Base-by-base conservation (phyloP, 2,888 invertebrate genomes). In the Drosophila formosana region DNA sequence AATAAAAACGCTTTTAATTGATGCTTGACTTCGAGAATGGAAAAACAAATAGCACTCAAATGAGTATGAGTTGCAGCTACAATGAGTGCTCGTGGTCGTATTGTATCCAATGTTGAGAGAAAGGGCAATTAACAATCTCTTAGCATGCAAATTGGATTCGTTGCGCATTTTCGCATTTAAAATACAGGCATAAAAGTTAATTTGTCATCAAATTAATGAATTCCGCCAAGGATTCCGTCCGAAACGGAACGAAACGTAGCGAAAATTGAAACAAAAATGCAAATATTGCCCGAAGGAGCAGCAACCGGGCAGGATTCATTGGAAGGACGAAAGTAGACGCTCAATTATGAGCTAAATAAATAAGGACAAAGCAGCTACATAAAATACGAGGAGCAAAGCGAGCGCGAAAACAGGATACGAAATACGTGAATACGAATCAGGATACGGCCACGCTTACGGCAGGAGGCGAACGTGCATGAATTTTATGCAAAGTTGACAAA, bases 401-500 rank as follows among this genome's bases (percentile, higher is more conserved):
- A 62, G 62, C 55, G 55, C 46, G 13, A 60, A 70, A 67, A 39
- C 39, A 57, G 61, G 67, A 61, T 41, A 30, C 45, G 49, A 11
- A 53, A 43, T 28, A 53, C 53, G 41, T 53, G 55, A 45, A 56
- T 25, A 58, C 7, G 62, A 18, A 41, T 51, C 9, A 41, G 37
- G 43, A 66, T 34, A 32, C 43, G 25, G 43, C 11, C 30, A 37
- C 45, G 37, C 32, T 56, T 13, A 41, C n/a, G 43, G 30, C 32
- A 51, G 23, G 28, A n/a, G 43, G 63, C 57, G 67, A 58, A 80
- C 80, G 86, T 72, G 77, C 76, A 72, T 69, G 73, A 78, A 80
- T 83, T 86, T 86, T 78, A 80, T 86, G 84, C 82, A 83, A 86
- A 86, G 74, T 86, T 80, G 74, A 81, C 88, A 72, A 86, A 88